phyloP scores from a whole-genome alignment of 1,140 invertebrate genomes.

The Thaumetopoea pityocampa region DNA sequence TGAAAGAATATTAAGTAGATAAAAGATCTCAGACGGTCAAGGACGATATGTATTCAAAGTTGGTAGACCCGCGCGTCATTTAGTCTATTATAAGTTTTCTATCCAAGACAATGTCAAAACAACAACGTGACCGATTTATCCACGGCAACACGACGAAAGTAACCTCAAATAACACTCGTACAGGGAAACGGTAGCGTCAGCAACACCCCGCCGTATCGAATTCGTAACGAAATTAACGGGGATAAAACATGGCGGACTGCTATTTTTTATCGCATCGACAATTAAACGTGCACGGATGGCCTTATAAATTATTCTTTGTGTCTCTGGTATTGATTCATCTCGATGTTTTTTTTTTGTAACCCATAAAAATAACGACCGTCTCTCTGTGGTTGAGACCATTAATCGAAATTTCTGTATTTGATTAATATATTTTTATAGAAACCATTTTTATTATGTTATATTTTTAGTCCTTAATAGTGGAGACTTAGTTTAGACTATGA shows the following conservation, averaged over 20 bases:
- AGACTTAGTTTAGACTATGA: neutral
- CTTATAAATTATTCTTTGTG: slow-evolving; percentile 60
- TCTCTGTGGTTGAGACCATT: slow-evolving; percentile 54
- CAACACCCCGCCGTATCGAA: slow-evolving; percentile 35
- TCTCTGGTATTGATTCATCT: slow-evolving; percentile 52
- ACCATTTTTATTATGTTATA: slow-evolving; percentile 4
- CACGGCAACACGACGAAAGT: neutral
- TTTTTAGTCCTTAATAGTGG: slow-evolving; percentile 4
- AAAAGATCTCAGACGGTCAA: too few relatives aligned
- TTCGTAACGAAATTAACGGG: slow-evolving; percentile 38
- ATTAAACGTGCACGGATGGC: slow-evolving; percentile 40
- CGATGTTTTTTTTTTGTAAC: slow-evolving; percentile 57
- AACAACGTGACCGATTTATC: neutral
- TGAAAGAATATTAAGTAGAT: too few relatives aligned
- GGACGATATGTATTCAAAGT: too few relatives aligned
- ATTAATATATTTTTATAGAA: slow-evolving; percentile 24
- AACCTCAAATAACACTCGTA: slow-evolving; percentile 4
- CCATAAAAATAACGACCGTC: slow-evolving; percentile 67
- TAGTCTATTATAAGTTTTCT: slow-evolving; percentile 7
- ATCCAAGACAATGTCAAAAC: slow-evolving; percentile 4
- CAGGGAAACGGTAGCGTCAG: slow-evolving; percentile 16
- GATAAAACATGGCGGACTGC: slow-evolving; percentile 26
- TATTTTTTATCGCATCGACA: slow-evolving; percentile 32
- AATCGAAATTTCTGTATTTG: slow-evolving; percentile 36
- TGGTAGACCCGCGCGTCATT: too few relatives aligned